These are phyloP conservation scores for Ochropacha duplaris DNA, from an alignment of 2,888 invertebrate species.

Conservation along the genomic window DNA sequence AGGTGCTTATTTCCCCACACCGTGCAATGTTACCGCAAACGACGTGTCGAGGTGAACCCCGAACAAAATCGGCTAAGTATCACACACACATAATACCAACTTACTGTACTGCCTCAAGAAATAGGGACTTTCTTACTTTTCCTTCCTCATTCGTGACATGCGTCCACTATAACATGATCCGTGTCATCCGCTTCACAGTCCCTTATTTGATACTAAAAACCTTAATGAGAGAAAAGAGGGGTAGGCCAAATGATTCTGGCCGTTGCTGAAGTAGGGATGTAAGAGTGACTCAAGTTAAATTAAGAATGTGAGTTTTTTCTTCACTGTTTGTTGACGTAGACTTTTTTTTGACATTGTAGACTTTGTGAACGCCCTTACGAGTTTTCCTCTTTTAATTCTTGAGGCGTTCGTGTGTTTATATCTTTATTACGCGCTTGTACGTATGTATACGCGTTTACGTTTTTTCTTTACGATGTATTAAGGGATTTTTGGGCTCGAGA, in stretches of 20 bases:
- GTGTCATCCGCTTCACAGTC: slow-evolving; percentile 24
- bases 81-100: slow-evolving; percentile 64
- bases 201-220: slow-evolving; percentile 11
- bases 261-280: slow-evolving; percentile 67
- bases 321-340: slow-evolving; percentile 76
- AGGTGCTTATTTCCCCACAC: slow-evolving; percentile 45
- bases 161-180: slow-evolving; percentile 55
- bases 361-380: slow-evolving; percentile 59
- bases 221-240: slow-evolving; percentile 10
- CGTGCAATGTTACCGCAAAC: slow-evolving; percentile 68
- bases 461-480: slow-evolving; percentile 61
- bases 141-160: slow-evolving; percentile 61
- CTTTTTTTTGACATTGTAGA: slow-evolving; percentile 82
- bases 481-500: slow-evolving; percentile 57
- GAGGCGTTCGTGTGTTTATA: slow-evolving; percentile 72
- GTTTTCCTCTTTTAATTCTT: slow-evolving; percentile 68
- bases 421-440: slow-evolving; percentile 58
- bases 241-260: slow-evolving; percentile 41
- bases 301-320: slow-evolving; percentile 77
- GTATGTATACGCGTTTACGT: slow-evolving; percentile 48
- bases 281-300: slow-evolving; percentile 83
- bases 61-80: slow-evolving; percentile 61
- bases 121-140: slow-evolving; percentile 69
- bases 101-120: slow-evolving; percentile 63
- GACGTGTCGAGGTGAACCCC: slow-evolving; percentile 72